phyloP scores from a whole-genome alignment of 2,113 vertebrate genomes.

The Maccullochella peelii region DNA sequence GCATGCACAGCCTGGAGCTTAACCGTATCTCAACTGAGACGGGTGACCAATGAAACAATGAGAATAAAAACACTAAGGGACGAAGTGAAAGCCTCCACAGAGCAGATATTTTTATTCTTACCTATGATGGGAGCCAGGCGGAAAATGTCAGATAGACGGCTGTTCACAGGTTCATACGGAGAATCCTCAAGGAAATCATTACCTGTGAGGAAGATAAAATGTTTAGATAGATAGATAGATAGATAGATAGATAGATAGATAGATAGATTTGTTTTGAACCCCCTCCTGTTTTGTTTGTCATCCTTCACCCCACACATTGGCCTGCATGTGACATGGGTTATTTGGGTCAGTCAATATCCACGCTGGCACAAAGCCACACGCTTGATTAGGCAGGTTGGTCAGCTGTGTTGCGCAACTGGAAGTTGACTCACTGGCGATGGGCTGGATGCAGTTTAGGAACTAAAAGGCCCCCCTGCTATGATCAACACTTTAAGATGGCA shows the following conservation, averaged over 20 bases:
- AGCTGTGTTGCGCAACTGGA: slow-evolving; percentile 70
- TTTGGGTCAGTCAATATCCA: slow-evolving; percentile 80
- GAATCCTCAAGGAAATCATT: slow-evolving; percentile 95
- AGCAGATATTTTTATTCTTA: slow-evolving; percentile 73
- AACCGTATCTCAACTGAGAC: slow-evolving; percentile 15
- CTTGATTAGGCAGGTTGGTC: slow-evolving; percentile 80
- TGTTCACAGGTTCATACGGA: slow-evolving; percentile 94
- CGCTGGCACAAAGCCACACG: slow-evolving; percentile 65
- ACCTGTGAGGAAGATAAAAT: slow-evolving; percentile 81
- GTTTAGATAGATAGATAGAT: background rate
- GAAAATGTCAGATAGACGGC: slow-evolving; percentile 94
- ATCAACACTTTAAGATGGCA: slow-evolving; percentile 62
- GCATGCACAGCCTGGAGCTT: slow-evolving; percentile 52
- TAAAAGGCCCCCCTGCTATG: slow-evolving; percentile 25
- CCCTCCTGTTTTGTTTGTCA: slow-evolving; percentile 55
- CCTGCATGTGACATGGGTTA: slow-evolving; percentile 65
- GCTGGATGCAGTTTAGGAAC: slow-evolving; percentile 48
- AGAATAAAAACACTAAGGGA: background rate
- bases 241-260: background rate
- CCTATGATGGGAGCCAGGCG: slow-evolving; percentile 93
- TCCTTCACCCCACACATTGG: slow-evolving; percentile 18
- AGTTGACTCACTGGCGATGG: slow-evolving; percentile 33
- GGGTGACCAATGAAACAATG: slow-evolving; percentile 5
- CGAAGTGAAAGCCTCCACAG: slow-evolving; percentile 6
- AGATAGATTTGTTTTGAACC: background rate